Evolutionary conservation across 2,888 invertebrate species (phyloP), one percentile per base, ranked within the genome.

Genomic region (Ormyrus pomaceus): DNA sequence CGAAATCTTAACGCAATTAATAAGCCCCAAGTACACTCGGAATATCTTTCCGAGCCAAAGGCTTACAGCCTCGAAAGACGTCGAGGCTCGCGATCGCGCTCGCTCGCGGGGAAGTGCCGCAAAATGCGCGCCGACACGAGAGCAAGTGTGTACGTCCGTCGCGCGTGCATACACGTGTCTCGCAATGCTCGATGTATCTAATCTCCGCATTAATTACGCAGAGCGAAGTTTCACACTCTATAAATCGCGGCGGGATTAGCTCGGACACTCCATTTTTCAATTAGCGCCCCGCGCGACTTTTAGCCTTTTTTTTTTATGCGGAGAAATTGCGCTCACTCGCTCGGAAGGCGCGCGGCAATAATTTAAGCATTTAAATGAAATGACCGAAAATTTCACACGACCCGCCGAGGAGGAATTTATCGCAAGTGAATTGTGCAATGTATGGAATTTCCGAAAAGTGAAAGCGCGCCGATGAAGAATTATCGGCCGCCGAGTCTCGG

Each of bases 381-480:
- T 34, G 34, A 4, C 34, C 34, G 34, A 4, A 34, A 34, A 34
- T 34, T 34, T 34, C 34, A 34, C 34, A 34, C 34, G 34, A 4
- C 34, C 34, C 34, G 34, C 34, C 34, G 0, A 4, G 34, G 34
- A 34, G 34, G 34, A 34, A 34, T 34, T 34, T 4, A 34, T 34
- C 34, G 34, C 4, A 3, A 34, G 34, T 34, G 34, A 34, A 34
- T 13, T 13, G 34, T 50, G 51, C n/a, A 46, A 0, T 51, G 10
- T 8, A 51, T 6, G 51, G 5, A 48, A 64, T 13, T 6, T 10
- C 7, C 5, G 45, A 2, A 46, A n/a, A 66, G 72, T 72, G 71
- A 66, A 72, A 71, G 76, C 62, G 68, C 55, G 34, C 34, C 4
- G 48, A 73, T 34, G 56, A 73, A 73, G 64, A 71, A 53, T 66